phyloP scores from a whole-genome alignment of 2,797 vertebrate species.

The Sparidentex hasta region DNA sequence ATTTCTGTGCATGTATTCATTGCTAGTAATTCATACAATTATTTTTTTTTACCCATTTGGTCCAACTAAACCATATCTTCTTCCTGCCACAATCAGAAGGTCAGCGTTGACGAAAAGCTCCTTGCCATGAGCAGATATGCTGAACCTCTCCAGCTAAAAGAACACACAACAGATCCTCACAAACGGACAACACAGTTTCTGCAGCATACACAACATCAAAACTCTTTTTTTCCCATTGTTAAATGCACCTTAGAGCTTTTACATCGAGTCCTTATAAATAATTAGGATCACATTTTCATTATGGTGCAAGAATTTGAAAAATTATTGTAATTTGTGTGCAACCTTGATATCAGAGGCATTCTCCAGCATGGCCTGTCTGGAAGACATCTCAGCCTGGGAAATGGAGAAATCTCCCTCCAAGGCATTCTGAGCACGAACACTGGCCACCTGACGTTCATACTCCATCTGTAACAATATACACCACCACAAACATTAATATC shows the following conservation, averaged over 20 bases:
- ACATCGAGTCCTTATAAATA: background rate
- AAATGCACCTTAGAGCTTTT: too few relatives aligned
- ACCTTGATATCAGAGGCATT: constrained; percentile 97
- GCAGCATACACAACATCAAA: background rate
- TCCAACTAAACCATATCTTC: constrained; percentile 95
- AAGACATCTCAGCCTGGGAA: constrained; percentile 93
- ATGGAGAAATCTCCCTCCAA: constrained; percentile 93
- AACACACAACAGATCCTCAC: constrained; percentile 1
- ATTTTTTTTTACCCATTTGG: constrained; percentile 90
- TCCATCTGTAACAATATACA: constrained; percentile 85
- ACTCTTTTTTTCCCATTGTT: too few relatives aligned
- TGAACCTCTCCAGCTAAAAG: constrained; percentile 93
- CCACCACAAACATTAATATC: background rate
- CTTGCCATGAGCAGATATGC: constrained; percentile 96
- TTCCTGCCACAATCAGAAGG: constrained; percentile 92
- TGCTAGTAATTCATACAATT: background rate
- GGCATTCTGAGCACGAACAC: constrained; percentile 88
- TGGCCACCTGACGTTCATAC: constrained; percentile 91
- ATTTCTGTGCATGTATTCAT: background rate
- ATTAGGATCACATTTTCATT: background rate
- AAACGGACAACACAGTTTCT: background rate
- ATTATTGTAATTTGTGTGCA: background rate
- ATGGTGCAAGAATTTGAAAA: background rate
- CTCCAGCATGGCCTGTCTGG: constrained; percentile 95
- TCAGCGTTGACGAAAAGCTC: constrained; percentile 95